A percentile compares a stretch with the other conserved stretches of the same genome.
Evolutionary conservation across 1,140 invertebrate species (phyloP).

Genomic region (Leptinotarsa undecemlineata): DNA sequence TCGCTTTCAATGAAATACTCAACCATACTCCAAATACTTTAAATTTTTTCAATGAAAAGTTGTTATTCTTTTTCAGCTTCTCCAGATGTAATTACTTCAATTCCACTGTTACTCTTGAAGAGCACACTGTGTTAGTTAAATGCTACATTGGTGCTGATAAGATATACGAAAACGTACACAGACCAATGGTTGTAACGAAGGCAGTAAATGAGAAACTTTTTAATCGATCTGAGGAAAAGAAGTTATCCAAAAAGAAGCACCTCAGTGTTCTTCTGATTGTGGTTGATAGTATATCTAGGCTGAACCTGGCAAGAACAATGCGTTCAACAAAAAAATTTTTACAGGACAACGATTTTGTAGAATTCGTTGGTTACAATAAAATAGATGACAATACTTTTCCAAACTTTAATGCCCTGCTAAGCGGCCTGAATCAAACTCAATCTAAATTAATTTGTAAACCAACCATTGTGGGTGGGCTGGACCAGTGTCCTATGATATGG

Average conservation of each 20-base stretch:
- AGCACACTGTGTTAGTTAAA: constrained; percentile 56
- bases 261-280: constrained; percentile 76
- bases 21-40: not conserved
- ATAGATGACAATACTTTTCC: constrained; percentile 81
- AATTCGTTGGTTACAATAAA: constrained; percentile 68
- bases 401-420: constrained; percentile 78
- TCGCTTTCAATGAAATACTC: too few relatives aligned
- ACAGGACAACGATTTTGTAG: constrained; percentile 57
- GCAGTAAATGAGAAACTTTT: constrained; percentile 42
- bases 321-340: constrained; percentile 72
- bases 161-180: constrained; percentile 61
- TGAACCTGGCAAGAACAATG: constrained; percentile 79
- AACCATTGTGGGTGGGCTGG: constrained; percentile 56
- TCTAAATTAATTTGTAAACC: constrained; percentile 61
- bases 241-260: constrained; percentile 39
- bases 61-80: constrained; percentile 41
- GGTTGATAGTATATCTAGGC: constrained; percentile 79
- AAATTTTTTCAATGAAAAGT: not conserved
- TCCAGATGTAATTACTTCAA: constrained; percentile 55
- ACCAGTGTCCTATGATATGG: constrained; percentile 68
- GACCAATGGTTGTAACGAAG: constrained; percentile 51
- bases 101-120: constrained; percentile 50
- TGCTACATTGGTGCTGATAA: constrained; percentile 48
- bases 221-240: constrained; percentile 2
- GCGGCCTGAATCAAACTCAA: constrained; percentile 60